A percentile compares a stretch with the other conserved stretches of the same genome.
Evolutionary conservation across 2,113 vertebrate genomes (phyloP).

Genomic region (Leucopsar rothschildi): DNA sequence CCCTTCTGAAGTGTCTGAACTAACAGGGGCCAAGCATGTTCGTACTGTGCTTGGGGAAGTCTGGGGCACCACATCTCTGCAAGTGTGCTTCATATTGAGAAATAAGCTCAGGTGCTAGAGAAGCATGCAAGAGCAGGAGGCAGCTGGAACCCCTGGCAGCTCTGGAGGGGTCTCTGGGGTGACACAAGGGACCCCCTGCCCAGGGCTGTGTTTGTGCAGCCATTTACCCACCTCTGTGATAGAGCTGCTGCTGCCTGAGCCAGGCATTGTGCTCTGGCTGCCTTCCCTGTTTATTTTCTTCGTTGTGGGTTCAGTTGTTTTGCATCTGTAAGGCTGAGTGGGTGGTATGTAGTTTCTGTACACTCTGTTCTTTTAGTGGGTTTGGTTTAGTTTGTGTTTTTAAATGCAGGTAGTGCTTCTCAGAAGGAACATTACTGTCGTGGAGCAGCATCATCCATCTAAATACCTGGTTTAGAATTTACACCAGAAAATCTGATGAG

Average conservation of each 20-base stretch:
- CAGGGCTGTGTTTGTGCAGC: neutral
- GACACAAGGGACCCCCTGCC: rapidly evolving
- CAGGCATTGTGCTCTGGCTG: neutral
- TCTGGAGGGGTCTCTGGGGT: neutral
- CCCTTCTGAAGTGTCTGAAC: neutral
- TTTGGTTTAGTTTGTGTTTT: conserved; percentile 12
- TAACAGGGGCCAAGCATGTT: neutral
- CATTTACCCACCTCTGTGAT: neutral
- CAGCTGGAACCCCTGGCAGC: neutral
- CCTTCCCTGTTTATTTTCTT: neutral
- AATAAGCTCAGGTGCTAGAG: neutral
- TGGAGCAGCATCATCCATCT: neutral
- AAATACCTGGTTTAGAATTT: conserved; percentile 4
- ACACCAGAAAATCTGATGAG: neutral
- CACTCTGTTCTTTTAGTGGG: neutral
- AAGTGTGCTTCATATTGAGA: too few relatives aligned
- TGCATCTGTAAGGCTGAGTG: conserved; percentile 2
- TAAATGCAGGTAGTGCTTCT: neutral
- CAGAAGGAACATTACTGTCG: neutral
- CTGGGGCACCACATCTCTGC: neutral
- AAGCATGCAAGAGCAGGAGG: neutral
- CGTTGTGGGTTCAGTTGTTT: neutral
- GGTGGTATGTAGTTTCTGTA: conserved; percentile 19
- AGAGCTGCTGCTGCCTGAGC: neutral
- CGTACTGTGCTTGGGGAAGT: rapidly evolving